Evolutionary conservation across 2,113 vertebrate species (phyloP).

Genomic region (Zeus faber): DNA sequence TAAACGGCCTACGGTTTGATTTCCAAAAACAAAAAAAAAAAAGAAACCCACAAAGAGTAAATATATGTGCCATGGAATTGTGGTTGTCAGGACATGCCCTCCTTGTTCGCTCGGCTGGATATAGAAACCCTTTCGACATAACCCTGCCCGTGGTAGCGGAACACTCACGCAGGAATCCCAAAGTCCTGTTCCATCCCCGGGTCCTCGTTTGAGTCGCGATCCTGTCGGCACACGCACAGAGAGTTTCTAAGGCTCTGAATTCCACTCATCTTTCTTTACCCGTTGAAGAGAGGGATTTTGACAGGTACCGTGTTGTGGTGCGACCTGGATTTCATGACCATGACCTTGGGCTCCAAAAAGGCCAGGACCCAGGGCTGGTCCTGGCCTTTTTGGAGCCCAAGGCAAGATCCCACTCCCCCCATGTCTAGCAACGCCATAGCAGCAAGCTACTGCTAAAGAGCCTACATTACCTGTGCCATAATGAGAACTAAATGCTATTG

Average conservation of each 20-base stretch:
- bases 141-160: neutral
- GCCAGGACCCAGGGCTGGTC: no score
- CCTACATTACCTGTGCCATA: no score
- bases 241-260: neutral
- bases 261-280: no score
- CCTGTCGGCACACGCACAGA: neutral
- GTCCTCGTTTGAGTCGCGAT: no score
- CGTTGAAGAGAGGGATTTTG: no score
- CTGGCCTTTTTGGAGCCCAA: neutral
- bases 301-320: no score
- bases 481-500: no score
- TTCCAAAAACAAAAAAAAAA: neutral
- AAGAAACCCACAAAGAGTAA: neutral
- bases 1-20: no score
- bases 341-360: neutral
- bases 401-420: no score
- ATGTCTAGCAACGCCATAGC: no score
- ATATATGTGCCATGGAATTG: neutral
- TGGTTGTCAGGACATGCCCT: slow-evolving; percentile 1
- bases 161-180: neutral
- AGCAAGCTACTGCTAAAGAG: no score
- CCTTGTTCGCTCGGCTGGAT: neutral
- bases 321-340: neutral
- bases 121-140: neutral
- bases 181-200: neutral